These are phyloP conservation scores for Euspilapteryx auroguttella DNA, from an alignment of 2,888 invertebrate species.

Conservation along the genomic window DNA sequence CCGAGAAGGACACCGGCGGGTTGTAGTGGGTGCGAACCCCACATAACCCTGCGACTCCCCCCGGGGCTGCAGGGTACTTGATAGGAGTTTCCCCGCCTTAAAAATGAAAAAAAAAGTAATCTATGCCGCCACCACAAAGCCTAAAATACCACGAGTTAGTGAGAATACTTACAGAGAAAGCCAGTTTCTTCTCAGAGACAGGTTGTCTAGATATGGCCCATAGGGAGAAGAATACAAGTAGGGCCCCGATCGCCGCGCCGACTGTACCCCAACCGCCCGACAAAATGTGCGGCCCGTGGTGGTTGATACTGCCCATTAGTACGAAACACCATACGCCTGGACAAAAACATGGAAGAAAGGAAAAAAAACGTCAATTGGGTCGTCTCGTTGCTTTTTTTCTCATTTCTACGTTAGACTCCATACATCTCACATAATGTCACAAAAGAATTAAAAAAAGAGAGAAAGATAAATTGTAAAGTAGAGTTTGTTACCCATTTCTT, in stretches of 20 bases:
- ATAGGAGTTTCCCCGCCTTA: too few species aligned
- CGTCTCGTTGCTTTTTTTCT: not conserved
- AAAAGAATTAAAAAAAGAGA: not conserved
- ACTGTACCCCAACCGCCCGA: conserved; percentile 17
- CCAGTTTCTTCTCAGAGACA: conserved; percentile 60
- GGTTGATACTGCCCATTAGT: conserved; percentile 28
- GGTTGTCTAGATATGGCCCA: conserved; percentile 64
- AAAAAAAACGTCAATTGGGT: not conserved
- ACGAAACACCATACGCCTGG: conserved; percentile 42
- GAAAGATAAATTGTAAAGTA: too few species aligned
- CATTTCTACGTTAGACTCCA: too few species aligned
- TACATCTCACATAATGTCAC: too few species aligned
- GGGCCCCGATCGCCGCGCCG: conserved; percentile 12
- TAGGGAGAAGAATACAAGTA: conserved; percentile 42
- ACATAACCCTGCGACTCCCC: too few species aligned
- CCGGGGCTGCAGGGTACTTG: too few species aligned
- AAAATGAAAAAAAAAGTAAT: too few species aligned
- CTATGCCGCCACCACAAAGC: too few species aligned
- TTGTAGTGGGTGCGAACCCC: too few species aligned
- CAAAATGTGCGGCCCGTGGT: conserved; percentile 21
- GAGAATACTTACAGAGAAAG: conserved; percentile 67
- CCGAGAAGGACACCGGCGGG: too few species aligned
- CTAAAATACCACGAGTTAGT: too few species aligned
- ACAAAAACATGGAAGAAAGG: not conserved
- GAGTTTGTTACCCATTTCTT: too few species aligned